A percentile compares a stretch with the other conserved stretches of the same genome.
Evolutionary conservation across 2,797 vertebrate genomes (phyloP).

Genomic region (Pseudomugil tenellus): DNA sequence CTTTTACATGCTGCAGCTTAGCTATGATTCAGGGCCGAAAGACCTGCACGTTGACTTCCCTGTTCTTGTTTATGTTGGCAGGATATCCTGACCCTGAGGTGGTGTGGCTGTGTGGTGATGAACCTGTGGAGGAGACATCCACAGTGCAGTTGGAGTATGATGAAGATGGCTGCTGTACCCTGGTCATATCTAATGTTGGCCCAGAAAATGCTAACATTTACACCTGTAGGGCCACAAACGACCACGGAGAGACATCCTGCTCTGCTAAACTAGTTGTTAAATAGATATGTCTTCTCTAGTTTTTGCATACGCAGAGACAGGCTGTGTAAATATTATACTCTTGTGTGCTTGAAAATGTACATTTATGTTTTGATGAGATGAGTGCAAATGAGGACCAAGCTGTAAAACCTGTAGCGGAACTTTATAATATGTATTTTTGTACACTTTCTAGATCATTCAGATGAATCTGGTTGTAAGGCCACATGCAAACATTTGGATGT

Average conservation of each 20-base stretch:
- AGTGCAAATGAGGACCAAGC: slow-evolving; percentile 18
- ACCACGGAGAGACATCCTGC: slow-evolving; percentile 71
- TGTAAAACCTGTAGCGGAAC: slow-evolving; percentile 2
- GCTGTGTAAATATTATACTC: background rate
- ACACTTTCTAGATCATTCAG: slow-evolving; percentile 11
- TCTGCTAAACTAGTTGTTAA: slow-evolving; percentile 67
- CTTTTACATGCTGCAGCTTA: background rate
- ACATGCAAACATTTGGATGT: slow-evolving; percentile 1
- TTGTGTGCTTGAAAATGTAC: slow-evolving; percentile 22
- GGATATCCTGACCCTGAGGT: slow-evolving; percentile 87
- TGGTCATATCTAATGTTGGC: slow-evolving; percentile 68
- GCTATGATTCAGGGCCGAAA: background rate
- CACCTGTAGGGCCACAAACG: slow-evolving; percentile 81
- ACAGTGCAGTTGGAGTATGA: slow-evolving; percentile 81
- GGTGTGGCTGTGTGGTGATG: slow-evolving; percentile 79
- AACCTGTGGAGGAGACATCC: slow-evolving; percentile 73
- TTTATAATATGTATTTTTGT: slow-evolving; percentile 17
- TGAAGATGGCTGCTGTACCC: slow-evolving; percentile 81
- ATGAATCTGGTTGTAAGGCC: slow-evolving; percentile 38
- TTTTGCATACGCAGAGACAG: slow-evolving; percentile 7
- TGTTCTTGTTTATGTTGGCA: slow-evolving; percentile 35
- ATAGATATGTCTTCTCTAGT: slow-evolving; percentile 15
- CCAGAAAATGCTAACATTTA: slow-evolving; percentile 71
- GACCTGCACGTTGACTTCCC: background rate
- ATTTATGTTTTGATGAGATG: slow-evolving; percentile 16